Percentiles rank a stretch among this genome's conserved stretches.
phyloP scores from a whole-genome alignment of 2,888 invertebrate genomes.

The Gerris lacustris region DNA sequence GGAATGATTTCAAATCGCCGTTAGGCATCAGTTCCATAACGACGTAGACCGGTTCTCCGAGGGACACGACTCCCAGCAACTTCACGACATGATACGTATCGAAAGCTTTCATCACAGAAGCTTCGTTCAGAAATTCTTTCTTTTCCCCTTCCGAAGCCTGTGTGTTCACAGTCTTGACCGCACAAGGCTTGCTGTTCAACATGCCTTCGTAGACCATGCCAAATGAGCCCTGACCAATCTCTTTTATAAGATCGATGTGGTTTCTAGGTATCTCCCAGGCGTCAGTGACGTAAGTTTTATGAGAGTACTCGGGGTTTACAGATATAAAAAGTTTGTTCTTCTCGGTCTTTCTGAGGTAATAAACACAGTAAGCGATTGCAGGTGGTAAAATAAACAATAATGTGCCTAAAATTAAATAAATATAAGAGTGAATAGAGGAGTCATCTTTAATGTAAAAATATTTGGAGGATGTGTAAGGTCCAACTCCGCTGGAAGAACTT shows the following conservation, averaged over 20 bases:
- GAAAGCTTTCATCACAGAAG: constrained; percentile 91
- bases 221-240: constrained; percentile 78
- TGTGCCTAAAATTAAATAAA: not conserved
- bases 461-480: constrained; percentile 33
- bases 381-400: not conserved
- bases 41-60: constrained; percentile 82
- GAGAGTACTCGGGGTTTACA: constrained; percentile 85
- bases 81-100: constrained; percentile 73
- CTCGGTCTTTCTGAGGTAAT: not conserved
- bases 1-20: constrained; percentile 83
- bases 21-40: constrained; percentile 96
- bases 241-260: constrained; percentile 58
- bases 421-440: not conserved
- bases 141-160: constrained; percentile 62
- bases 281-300: constrained; percentile 44
- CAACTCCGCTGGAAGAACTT: constrained; percentile 62
- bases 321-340: constrained; percentile 35
- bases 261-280: constrained; percentile 88
- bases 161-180: constrained; percentile 86
- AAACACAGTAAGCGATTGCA: not conserved
- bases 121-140: constrained; percentile 85
- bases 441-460: not conserved
- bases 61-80: constrained; percentile 86
- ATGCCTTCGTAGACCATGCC: constrained; percentile 72
- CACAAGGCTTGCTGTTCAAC: constrained; percentile 47